Conservation (phyloP, 2,113 vertebrate genomes). For the Motacilla tschutschensis region DNA sequence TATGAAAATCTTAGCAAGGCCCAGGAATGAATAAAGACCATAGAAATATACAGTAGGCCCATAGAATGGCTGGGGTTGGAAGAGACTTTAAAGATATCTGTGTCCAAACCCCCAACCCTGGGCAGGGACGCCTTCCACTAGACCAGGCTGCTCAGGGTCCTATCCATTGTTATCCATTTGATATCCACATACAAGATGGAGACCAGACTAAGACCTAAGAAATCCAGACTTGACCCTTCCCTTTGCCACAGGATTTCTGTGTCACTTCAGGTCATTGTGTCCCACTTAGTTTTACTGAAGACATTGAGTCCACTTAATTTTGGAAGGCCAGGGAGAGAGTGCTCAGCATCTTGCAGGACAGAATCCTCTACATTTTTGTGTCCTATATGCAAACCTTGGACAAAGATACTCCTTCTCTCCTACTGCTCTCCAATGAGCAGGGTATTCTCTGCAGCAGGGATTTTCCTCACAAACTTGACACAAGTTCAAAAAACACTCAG, state of each 20-base stretch:
- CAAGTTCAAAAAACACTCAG: not conserved
- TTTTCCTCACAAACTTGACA: not conserved
- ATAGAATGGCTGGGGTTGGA: not conserved
- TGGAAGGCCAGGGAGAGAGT: not conserved
- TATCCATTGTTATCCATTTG: not conserved
- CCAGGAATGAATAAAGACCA: not conserved
- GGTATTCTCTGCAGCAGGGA: not conserved
- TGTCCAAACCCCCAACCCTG: rapidly evolving
- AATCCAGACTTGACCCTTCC: not conserved
- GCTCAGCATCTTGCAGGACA: not conserved
- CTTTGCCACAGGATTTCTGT: not conserved
- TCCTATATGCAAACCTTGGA: not conserved
- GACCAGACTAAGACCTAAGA: not conserved
- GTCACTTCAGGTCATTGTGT: not conserved
- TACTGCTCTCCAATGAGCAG: not conserved
- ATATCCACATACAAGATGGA: not conserved
- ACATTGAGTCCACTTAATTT: not conserved
- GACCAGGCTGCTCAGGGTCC: not conserved
- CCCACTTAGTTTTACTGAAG: not conserved
- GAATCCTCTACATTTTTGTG: not conserved
- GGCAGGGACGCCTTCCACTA: not conserved
- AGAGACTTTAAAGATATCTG: not conserved
- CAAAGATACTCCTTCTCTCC: not conserved
- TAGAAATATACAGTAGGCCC: not conserved
- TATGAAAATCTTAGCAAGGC: not conserved